phyloP scores from a whole-genome alignment of 2,797 vertebrate genomes.

The Anas bernieri region DNA sequence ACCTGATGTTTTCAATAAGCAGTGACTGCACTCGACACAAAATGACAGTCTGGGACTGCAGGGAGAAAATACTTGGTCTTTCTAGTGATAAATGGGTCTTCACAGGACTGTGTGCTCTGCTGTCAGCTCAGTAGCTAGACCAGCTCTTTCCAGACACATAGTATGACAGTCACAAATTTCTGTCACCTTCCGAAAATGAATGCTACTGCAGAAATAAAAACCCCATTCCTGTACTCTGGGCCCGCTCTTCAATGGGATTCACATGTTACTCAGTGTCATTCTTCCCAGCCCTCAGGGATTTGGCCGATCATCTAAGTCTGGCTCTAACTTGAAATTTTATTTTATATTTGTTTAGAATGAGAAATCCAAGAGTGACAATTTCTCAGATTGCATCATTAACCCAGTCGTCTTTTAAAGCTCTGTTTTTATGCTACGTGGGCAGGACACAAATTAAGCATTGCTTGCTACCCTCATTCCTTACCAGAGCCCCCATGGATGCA shows the following conservation, averaged over 20 bases:
- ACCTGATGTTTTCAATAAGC: constrained; percentile 34
- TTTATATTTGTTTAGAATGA: neutral
- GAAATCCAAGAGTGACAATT: neutral
- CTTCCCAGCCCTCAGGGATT: neutral
- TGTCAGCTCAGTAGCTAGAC: neutral
- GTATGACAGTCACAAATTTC: neutral
- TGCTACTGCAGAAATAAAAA: neutral
- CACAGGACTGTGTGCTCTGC: neutral
- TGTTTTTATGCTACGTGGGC: neutral
- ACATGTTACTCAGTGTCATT: neutral
- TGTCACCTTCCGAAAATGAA: neutral
- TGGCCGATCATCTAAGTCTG: neutral
- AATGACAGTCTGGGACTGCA: neutral
- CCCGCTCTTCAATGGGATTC: neutral
- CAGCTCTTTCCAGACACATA: neutral
- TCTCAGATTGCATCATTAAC: neutral
- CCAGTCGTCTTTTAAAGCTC: neutral
- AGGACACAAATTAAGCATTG: neutral
- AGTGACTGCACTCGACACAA: neutral
- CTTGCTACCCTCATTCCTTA: neutral
- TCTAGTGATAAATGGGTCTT: neutral
- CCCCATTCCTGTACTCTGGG: neutral
- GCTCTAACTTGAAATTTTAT: neutral
- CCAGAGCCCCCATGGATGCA: neutral
- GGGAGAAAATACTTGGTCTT: neutral